A percentile compares a stretch with the other conserved stretches of the same genome.
These are phyloP conservation scores for Lasioglossum lativentre DNA, from an alignment of 2,888 invertebrate genomes.

Conservation along the genomic window DNA sequence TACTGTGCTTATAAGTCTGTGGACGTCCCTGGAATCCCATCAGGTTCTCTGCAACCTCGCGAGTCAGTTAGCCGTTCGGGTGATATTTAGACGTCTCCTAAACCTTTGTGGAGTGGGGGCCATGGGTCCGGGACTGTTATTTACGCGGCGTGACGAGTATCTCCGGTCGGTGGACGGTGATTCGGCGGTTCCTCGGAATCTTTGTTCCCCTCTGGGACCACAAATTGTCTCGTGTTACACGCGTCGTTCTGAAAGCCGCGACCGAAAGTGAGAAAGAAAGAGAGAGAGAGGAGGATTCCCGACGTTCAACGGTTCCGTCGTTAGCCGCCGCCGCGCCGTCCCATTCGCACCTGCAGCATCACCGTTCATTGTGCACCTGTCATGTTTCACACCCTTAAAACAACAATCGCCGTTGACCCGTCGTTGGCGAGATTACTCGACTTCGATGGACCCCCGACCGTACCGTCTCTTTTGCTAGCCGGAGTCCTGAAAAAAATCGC, in stretches of 20 bases:
- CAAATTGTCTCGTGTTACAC: conserved; percentile 67
- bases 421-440: conserved; percentile 71
- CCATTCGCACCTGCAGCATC: conserved; percentile 81
- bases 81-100: conserved; percentile 37
- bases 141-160: conserved; percentile 26
- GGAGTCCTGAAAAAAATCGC: conserved; percentile 73
- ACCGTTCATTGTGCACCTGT: conserved; percentile 81
- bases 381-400: conserved; percentile 83
- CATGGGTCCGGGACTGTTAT: not conserved
- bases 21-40: not conserved
- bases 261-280: conserved; percentile 7
- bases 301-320: conserved; percentile 66
- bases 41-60: not conserved
- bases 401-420: conserved; percentile 81
- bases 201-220: conserved; percentile 55
- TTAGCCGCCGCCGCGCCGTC: conserved; percentile 50
- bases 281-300: conserved; percentile 63
- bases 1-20: not conserved
- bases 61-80: not conserved
- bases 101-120: not conserved
- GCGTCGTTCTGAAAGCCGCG: conserved; percentile 45
- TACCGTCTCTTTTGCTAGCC: conserved; percentile 62
- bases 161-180: conserved; percentile 45
- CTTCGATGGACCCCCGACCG: conserved; percentile 19
- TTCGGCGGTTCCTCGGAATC: conserved; percentile 64